Evolutionary conservation across 2,797 vertebrate genomes (phyloP).

Genomic region (Microcaecilia unicolor): DNA sequence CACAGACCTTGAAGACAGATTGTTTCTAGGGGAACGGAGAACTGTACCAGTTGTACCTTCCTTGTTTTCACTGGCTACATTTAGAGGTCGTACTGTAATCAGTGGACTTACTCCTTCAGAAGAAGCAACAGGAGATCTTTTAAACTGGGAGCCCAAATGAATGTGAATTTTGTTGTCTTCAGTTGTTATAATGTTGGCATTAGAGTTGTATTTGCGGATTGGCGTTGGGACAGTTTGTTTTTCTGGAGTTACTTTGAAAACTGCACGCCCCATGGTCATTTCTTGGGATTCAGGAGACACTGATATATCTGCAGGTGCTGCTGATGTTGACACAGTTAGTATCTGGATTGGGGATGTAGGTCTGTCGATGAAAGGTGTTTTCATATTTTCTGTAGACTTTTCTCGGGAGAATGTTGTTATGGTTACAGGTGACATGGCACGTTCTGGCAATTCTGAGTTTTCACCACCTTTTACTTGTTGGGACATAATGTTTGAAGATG

Average conservation of each 20-base stretch:
- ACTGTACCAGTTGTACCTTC: constrained; percentile 74
- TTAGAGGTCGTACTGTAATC: constrained; percentile 65
- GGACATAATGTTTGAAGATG: constrained; percentile 59
- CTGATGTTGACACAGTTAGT: constrained; percentile 77
- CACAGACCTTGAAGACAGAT: constrained; percentile 39
- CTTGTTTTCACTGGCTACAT: constrained; percentile 56
- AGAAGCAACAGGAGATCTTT: constrained; percentile 50
- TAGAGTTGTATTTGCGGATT: constrained; percentile 69
- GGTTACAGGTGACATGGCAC: constrained; percentile 80
- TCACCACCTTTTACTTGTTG: constrained; percentile 54
- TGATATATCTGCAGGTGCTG: constrained; percentile 58
- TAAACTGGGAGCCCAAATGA: constrained; percentile 81
- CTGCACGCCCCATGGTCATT: constrained; percentile 57
- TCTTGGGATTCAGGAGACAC: constrained; percentile 60
- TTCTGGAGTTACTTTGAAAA: constrained; percentile 79
- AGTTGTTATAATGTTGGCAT: constrained; percentile 80
- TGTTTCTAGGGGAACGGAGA: constrained; percentile 67
- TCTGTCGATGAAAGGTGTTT: constrained; percentile 43
- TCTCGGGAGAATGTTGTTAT: constrained; percentile 84
- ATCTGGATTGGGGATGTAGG: constrained; percentile 79
- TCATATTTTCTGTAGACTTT: constrained; percentile 59
- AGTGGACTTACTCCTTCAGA: constrained; percentile 43
- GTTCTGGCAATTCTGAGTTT: constrained; percentile 45
- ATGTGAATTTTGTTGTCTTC: constrained; percentile 98
- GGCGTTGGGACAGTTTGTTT: constrained; percentile 63